Base-by-base conservation (phyloP, 30 jellyfish, hydroid and myxozoan genomes). In the Morbakka virulenta region DNA sequence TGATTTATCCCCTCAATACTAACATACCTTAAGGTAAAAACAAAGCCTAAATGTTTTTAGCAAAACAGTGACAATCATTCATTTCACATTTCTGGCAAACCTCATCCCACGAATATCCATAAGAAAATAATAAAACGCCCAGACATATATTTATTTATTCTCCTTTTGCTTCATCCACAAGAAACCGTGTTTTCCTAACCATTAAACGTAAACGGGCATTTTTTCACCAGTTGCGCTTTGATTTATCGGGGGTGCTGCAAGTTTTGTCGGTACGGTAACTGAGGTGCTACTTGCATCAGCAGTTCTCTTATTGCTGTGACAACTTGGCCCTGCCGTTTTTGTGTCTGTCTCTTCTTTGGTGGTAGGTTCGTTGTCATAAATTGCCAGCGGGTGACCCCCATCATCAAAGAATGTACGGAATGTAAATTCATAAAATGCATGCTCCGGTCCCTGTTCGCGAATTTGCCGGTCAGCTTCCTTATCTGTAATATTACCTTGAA, bases 381-480 rank as follows among this genome's bases (percentile, higher is more conserved):
- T 41, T 53, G 89, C 84, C 21, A 76, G 84, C 32, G 96, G 96
- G 28, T 87, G 84, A 6, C 99, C 99, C 35, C 97, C 99, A 35
- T 93, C 99, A 64, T 93, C 99, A 71, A 93, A 93, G 87, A 93
- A 93, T 63, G 91, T 89, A 28, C 99, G 95, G 63, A 93, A 93
- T 32, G 99, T 93, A 77, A 93, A 93, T 70, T 93, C 99, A 61
- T 93, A 93, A 66, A 93, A 93, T 13, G 99, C 99, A 57, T 80
- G 95, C 50, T 87, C 96, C 0, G 97, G 95, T 3, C 87, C 95
- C 64, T 89, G 87, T 69, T 85, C 88, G 25, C 79, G 32, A 1
- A 72, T 82, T 64, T 66, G 68, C 28, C 41, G 50, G 62, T 93
- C 89, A 52, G 79, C 95, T 75, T 69, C 88, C 28, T 67, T 80